Evolutionary conservation across 2,113 vertebrate genomes (phyloP).

Genomic region (Amblyopsis rosae): DNA sequence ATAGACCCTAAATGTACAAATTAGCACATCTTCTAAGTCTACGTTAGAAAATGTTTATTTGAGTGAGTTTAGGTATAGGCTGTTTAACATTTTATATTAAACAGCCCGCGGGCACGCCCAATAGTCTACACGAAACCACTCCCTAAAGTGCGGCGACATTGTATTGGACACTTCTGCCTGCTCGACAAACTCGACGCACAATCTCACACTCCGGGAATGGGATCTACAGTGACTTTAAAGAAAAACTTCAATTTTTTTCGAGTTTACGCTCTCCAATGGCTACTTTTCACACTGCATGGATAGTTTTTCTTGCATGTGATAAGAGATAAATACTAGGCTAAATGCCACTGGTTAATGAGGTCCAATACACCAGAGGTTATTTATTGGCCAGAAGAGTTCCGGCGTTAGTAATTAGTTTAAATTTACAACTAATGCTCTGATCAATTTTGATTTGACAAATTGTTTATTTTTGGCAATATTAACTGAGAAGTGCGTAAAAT

Average conservation of each 20-base stretch:
- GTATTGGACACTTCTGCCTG: slow-evolving; percentile 39
- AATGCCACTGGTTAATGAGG: slow-evolving; percentile 33
- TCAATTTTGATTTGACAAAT: background rate
- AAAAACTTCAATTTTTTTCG: slow-evolving; percentile 80
- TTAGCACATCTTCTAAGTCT: no score
- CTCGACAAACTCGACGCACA: slow-evolving; percentile 52
- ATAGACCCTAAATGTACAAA: no score
- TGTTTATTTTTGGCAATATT: background rate
- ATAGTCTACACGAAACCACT: slow-evolving; percentile 32
- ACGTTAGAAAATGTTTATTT: no score
- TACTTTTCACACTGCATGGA: slow-evolving; percentile 80
- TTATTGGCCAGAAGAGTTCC: slow-evolving; percentile 5
- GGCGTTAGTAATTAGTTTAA: slow-evolving; percentile 8
- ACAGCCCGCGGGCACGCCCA: background rate
- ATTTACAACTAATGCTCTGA: background rate
- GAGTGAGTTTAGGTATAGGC: no score
- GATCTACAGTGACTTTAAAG: slow-evolving; percentile 75
- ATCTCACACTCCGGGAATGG: slow-evolving; percentile 78
- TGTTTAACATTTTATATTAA: background rate
- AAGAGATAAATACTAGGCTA: slow-evolving; percentile 9
- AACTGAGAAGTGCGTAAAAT: slow-evolving; percentile 33
- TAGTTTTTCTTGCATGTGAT: slow-evolving; percentile 64
- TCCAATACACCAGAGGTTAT: slow-evolving; percentile 40
- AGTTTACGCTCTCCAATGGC: slow-evolving; percentile 74
- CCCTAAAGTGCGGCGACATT: slow-evolving; percentile 44